Conservation (phyloP, 2,797 vertebrate species). For the Euthynnus affinis region DNA sequence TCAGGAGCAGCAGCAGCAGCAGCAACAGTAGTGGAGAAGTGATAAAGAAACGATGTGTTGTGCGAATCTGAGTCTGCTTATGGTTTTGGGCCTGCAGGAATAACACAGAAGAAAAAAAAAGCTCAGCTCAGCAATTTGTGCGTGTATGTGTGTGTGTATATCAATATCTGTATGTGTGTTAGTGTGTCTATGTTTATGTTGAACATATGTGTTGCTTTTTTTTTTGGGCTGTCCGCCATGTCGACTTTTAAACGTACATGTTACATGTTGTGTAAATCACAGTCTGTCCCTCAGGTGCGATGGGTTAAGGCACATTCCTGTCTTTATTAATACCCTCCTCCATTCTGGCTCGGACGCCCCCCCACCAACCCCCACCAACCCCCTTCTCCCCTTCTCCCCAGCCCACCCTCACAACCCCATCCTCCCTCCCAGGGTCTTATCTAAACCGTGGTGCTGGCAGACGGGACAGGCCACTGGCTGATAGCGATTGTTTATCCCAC, state of each 20-base stretch:
- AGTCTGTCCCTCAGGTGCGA: conserved; percentile 67
- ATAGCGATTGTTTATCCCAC: conserved; percentile 87
- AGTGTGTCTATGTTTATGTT: conserved; percentile 21
- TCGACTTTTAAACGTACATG: conserved; percentile 63
- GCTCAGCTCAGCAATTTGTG: conserved; percentile 77
- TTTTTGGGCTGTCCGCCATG: conserved; percentile 16
- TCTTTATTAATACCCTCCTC: conserved; percentile 79
- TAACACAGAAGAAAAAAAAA: conserved; percentile 70
- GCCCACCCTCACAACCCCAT: conserved; percentile 3
- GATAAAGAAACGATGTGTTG: conserved; percentile 84
- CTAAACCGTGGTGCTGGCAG: conserved; percentile 81
- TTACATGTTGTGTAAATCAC: conserved; percentile 61
- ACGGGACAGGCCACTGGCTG: conserved; percentile 84
- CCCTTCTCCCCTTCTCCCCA: no score
- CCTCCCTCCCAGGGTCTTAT: conserved; percentile 76
- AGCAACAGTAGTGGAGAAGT: conserved; percentile 61
- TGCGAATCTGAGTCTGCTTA: conserved; percentile 75
- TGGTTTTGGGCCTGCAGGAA: conserved; percentile 78
- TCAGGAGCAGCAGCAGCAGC: conserved; percentile 67
- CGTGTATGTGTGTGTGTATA: conserved; percentile 39
- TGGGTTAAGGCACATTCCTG: conserved; percentile 64
- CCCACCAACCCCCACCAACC: no score
- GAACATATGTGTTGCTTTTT: conserved; percentile 37
- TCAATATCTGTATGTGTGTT: background rate
- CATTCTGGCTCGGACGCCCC: conserved; percentile 49